phyloP scores from a whole-genome alignment of 2,888 invertebrate genomes.

The Machimus rusticus region DNA sequence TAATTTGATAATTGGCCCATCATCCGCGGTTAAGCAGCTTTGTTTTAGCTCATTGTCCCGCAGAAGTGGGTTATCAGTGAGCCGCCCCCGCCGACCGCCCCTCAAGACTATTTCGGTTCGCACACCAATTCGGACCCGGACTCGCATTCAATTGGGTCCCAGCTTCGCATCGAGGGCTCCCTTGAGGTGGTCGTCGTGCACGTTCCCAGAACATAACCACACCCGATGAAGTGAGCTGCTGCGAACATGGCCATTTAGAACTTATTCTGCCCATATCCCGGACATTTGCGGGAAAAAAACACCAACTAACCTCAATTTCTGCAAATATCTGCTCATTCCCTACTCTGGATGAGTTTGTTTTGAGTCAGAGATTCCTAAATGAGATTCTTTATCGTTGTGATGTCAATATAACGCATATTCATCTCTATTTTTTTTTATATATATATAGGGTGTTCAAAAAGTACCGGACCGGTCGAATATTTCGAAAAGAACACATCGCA shows the following conservation, averaged over 20 bases:
- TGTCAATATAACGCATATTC: background rate
- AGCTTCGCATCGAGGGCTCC: background rate
- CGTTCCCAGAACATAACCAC: background rate
- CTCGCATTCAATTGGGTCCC: background rate
- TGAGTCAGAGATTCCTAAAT: background rate
- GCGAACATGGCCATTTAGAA: background rate
- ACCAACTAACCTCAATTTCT: background rate
- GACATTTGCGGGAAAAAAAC: background rate
- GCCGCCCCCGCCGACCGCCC: background rate
- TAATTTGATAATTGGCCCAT: slow-evolving; percentile 41
- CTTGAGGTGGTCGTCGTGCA: background rate
- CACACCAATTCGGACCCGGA: background rate
- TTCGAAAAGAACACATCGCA: too few species aligned
- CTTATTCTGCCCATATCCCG: background rate
- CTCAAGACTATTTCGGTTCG: slow-evolving; percentile 13
- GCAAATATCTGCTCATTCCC: background rate
- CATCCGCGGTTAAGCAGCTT: slow-evolving; percentile 35
- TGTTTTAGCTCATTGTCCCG: slow-evolving; percentile 9
- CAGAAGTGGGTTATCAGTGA: slow-evolving; percentile 27
- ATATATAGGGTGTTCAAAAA: too few species aligned
- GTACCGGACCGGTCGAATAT: too few species aligned
- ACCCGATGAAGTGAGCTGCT: background rate
- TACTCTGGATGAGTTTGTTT: background rate
- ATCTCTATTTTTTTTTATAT: too few species aligned
- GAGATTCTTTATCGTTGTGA: background rate